Evolutionary conservation across 1,140 invertebrate species (phyloP), one percentile per base, ranked within the genome.

Genomic region (Achatina immaculata): DNA sequence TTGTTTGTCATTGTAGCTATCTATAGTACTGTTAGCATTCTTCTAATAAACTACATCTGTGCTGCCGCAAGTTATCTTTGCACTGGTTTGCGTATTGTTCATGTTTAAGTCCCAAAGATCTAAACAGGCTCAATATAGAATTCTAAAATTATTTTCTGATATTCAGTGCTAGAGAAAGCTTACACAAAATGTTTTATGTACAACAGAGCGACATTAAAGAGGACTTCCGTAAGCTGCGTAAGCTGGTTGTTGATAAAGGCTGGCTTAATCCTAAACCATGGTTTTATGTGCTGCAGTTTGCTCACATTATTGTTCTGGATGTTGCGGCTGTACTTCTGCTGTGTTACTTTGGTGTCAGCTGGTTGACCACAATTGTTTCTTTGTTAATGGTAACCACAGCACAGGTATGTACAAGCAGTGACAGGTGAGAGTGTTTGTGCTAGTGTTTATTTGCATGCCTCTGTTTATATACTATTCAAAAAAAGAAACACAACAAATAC

Each of bases 281-380:
- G 76, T 92, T 91, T 74, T 91, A 83, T 78, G 66, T 85, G 21
- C 65, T 81, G 6, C 85, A 89, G 68, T 80, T 90, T 38, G 48
- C 84, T n/a, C 87, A 89, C 58, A 88, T 92, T 19, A 51, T 92
- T 19, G 51, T 84, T 0, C 69, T 91, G 55, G 88, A 91, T 79
- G 78, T 86, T 1, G 11, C 84, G 43, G 89, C 88, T 68, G 88
- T 85, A 45, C 79, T 71, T 3, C 31, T 90, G 19, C 68, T 90
- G 16, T 86, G 83, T 31, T 84, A 84, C 36, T 88, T 75, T 80
- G 85, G 84, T 6, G 84, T 80, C 16, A 77, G 83, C 31, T 89
- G 78, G 82, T 42, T 78, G 31, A 86, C 82, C 48, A 86, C 83
- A 19, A 48, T 84, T 36, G 83, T 71, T 43, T 83, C 85, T 21